These are phyloP conservation scores for Drosophila neonasuta DNA, from an alignment of 2,888 invertebrate genomes.

Conservation along the genomic window DNA sequence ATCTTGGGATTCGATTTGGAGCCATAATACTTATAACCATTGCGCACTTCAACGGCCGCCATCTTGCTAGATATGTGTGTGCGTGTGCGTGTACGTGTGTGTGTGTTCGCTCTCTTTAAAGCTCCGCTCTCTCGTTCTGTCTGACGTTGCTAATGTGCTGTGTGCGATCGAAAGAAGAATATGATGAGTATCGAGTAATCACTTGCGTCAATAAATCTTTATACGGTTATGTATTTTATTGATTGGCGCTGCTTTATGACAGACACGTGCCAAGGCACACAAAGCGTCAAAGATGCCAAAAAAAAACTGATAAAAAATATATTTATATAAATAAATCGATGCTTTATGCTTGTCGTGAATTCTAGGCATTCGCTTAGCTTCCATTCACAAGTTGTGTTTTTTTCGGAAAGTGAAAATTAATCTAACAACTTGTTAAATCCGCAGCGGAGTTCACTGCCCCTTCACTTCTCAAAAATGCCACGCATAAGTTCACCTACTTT, in stretches of 20 bases:
- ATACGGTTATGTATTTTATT: slow-evolving; percentile 75
- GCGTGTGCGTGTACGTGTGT: slow-evolving; percentile 7
- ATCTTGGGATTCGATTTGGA: slow-evolving; percentile 83
- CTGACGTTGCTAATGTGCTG: slow-evolving; percentile 47
- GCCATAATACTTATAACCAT: slow-evolving; percentile 88
- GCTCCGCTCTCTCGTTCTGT: slow-evolving; percentile 3
- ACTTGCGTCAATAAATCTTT: slow-evolving; percentile 71
- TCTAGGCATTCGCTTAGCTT: slow-evolving; percentile 39
- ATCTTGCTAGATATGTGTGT: slow-evolving; percentile 57
- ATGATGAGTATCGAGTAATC: slow-evolving; percentile 49
- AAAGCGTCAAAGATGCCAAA: slow-evolving; percentile 50
- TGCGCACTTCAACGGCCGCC: slow-evolving; percentile 86
- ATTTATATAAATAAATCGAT: background rate
- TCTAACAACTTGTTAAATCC: slow-evolving; percentile 28
- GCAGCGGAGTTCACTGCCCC: slow-evolving; percentile 36
- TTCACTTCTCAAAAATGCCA: background rate
- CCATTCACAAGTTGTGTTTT: slow-evolving; percentile 13
- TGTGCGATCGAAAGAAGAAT: slow-evolving; percentile 35
- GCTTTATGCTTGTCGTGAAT: slow-evolving; percentile 25
- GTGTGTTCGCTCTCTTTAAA: slow-evolving; percentile 6
- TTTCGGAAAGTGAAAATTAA: slow-evolving; percentile 58
- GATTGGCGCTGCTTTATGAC: slow-evolving; percentile 70
- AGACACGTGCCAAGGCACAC: slow-evolving; percentile 62
- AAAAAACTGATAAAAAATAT: slow-evolving; percentile 11
- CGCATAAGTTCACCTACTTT: slow-evolving; percentile 8